A percentile compares a stretch with the other conserved stretches of the same genome.
phyloP scores from a whole-genome alignment of 1,140 invertebrate species.

The Cataglyphis hispanica region DNA sequence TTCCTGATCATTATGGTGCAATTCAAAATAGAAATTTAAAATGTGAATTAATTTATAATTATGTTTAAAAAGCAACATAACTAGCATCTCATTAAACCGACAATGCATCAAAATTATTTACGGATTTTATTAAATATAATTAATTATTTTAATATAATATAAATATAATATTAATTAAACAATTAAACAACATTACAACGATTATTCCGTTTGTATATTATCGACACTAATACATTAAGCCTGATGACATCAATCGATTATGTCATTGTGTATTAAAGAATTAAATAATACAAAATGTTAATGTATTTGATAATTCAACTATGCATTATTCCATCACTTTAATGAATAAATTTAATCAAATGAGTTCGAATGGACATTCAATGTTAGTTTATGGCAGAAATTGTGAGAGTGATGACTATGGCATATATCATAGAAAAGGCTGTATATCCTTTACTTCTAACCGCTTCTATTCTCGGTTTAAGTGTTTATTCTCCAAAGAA shows the following conservation, averaged over 20 bases:
- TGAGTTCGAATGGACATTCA: neutral
- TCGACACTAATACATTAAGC: neutral
- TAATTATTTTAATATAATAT: too few relatives aligned
- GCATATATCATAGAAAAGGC: neutral
- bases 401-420: neutral
- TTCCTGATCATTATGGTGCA: too few relatives aligned
- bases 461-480: neutral
- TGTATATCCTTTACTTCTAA: neutral
- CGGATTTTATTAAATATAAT: too few relatives aligned
- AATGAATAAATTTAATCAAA: neutral
- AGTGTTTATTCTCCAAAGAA: neutral
- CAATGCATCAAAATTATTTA: too few relatives aligned
- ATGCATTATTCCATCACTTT: neutral
- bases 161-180: too few relatives aligned
- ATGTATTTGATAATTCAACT: neutral
- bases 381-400: neutral
- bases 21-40: too few relatives aligned
- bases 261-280: neutral
- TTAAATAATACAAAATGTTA: slow-evolving; percentile 11
- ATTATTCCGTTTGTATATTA: neutral
- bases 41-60: too few relatives aligned
- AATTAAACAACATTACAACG: too few relatives aligned
- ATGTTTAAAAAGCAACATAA: too few relatives aligned
- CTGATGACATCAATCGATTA: neutral
- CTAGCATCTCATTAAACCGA: too few relatives aligned